A percentile compares a stretch with the other conserved stretches of the same genome.
Conservation (phyloP, 1,140 invertebrate genomes). For the Pogonognathellus flavescens region DNA sequence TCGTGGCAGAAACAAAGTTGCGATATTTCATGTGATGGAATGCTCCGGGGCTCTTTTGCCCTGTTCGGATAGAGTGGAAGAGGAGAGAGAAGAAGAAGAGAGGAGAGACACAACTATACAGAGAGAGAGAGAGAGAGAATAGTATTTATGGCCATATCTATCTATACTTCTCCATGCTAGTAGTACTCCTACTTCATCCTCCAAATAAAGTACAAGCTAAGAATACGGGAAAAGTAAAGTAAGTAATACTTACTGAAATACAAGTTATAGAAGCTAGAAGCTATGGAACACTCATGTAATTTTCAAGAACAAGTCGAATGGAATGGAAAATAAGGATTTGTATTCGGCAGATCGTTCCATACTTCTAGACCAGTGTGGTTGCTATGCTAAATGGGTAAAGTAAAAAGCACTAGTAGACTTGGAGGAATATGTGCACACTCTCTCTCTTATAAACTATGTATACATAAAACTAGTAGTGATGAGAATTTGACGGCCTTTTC, state of each 20-base stretch:
- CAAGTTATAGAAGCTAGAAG: conserved; percentile 45
- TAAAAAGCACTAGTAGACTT: too few species aligned
- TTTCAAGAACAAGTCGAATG: conserved; percentile 41
- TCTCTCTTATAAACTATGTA: too few species aligned
- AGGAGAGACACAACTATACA: conserved; percentile 27
- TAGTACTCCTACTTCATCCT: background rate
- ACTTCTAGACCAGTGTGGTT: too few species aligned
- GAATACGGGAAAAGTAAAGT: conserved; percentile 30
- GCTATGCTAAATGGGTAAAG: too few species aligned
- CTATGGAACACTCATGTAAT: conserved; percentile 35
- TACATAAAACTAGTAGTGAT: background rate
- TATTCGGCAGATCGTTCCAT: background rate
- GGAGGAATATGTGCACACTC: too few species aligned
- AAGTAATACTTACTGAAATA: conserved; percentile 23
- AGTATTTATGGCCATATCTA: background rate
- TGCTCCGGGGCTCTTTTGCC: conserved; percentile 54
- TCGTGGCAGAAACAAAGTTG: conserved; percentile 60
- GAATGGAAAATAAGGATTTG: conserved; percentile 22
- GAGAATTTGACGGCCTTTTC: background rate
- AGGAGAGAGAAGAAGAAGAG: conserved; percentile 2
- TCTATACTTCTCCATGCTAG: background rate
- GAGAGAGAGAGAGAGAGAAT: conserved; percentile 1
- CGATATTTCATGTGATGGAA: conserved; percentile 62
- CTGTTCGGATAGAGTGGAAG: conserved; percentile 21
- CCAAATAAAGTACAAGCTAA: background rate